phyloP scores from a whole-genome alignment of 2,888 invertebrate species.

The Xylophagus ater region DNA sequence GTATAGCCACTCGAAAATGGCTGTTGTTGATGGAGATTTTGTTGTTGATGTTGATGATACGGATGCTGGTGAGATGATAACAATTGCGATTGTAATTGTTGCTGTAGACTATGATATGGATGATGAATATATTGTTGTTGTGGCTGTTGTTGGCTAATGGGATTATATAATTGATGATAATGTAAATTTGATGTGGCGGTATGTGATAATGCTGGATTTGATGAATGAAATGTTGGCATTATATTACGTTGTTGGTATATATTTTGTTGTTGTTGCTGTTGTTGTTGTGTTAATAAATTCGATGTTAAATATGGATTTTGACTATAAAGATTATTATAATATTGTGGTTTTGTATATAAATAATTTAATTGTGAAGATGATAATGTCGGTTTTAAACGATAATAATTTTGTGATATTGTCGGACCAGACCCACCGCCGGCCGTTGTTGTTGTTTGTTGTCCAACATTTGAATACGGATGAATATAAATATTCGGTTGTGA shows the following conservation, averaged over 20 bases:
- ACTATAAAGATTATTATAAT: conserved; percentile 13
- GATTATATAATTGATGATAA: conserved; percentile 18
- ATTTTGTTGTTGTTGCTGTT: conserved; percentile 9
- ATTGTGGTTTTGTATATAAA: conserved; percentile 13
- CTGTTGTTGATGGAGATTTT: too few relatives aligned
- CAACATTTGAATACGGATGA: conserved; percentile 27
- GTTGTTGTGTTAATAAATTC: conserved; percentile 11
- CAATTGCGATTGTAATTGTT: conserved; percentile 30
- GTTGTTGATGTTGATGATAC: conserved; percentile 18
- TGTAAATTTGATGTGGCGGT: conserved; percentile 25
- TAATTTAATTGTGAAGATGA: conserved; percentile 34
- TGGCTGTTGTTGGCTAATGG: conserved; percentile 33
- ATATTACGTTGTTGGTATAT: conserved; percentile 11
- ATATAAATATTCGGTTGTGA: conserved; percentile 40
- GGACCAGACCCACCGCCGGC: conserved; percentile 20
- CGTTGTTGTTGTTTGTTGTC: conserved; percentile 18
- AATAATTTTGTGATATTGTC: conserved; percentile 18
- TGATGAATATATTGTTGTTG: conserved; percentile 31
- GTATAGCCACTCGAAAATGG: conserved; percentile 28
- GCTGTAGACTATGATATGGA: conserved; percentile 21
- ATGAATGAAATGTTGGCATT: conserved; percentile 18
- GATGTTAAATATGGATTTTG: conserved; percentile 9
- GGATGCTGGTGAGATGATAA: conserved; percentile 23
- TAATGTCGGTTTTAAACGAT: conserved; percentile 32
- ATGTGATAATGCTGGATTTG: conserved; percentile 24